Evolutionary conservation across 2,888 invertebrate species (phyloP).

Genomic region (Cremastinae sp.): DNA sequence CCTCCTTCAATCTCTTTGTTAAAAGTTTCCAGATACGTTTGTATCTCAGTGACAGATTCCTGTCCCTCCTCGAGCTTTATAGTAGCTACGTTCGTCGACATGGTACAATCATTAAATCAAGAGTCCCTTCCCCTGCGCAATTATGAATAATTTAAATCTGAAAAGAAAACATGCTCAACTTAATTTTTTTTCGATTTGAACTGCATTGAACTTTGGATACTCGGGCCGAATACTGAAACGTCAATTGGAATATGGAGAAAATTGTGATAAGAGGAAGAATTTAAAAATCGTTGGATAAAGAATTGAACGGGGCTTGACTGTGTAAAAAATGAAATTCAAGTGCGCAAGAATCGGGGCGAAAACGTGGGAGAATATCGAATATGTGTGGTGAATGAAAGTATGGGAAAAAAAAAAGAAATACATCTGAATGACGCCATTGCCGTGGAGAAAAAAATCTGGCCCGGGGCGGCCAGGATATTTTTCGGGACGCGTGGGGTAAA

Average conservation of each 20-base stretch:
- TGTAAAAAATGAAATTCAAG: too few relatives aligned
- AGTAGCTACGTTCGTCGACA: slow-evolving; percentile 77
- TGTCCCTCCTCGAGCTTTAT: slow-evolving; percentile 78
- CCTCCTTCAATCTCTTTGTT: slow-evolving; percentile 89
- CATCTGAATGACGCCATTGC: slow-evolving; percentile 30
- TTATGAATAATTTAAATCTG: slow-evolving; percentile 49
- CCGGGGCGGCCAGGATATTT: slow-evolving; percentile 19
- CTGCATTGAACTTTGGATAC: too few relatives aligned
- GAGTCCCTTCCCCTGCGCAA: slow-evolving; percentile 3
- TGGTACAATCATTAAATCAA: slow-evolving; percentile 69
- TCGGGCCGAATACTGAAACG: too few relatives aligned
- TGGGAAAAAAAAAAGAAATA: slow-evolving; percentile 9
- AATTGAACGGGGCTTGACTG: background rate
- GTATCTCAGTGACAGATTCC: slow-evolving; percentile 86
- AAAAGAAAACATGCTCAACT: background rate
- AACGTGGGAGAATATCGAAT: slow-evolving; percentile 1
- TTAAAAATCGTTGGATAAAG: background rate
- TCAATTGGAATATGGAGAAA: too few relatives aligned
- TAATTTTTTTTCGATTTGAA: too few relatives aligned
- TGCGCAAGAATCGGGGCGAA: background rate
- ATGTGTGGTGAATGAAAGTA: background rate
- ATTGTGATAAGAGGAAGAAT: too few relatives aligned
- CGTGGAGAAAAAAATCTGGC: slow-evolving; percentile 6
- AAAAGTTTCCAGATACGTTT: slow-evolving; percentile 90
- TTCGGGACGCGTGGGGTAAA: slow-evolving; percentile 14